A percentile compares a stretch with the other conserved stretches of the same genome.
Conservation (phyloP, 2,797 vertebrate genomes). For the Sylvia borin region DNA sequence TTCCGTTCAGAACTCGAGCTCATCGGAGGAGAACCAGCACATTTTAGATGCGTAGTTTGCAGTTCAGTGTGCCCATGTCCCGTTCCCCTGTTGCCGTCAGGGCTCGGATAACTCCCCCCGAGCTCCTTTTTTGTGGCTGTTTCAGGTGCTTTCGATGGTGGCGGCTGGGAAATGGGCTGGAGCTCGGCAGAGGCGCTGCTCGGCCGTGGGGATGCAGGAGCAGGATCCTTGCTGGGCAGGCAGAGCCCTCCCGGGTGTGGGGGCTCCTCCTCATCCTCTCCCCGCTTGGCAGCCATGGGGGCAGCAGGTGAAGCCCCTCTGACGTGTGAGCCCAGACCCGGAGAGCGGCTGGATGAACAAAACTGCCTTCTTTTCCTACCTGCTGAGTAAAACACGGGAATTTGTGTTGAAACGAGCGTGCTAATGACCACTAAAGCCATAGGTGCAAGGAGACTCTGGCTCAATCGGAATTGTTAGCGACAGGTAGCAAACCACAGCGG, state of each 20-base stretch:
- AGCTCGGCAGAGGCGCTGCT: slow-evolving; percentile 17
- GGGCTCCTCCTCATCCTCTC: neutral
- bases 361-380: slow-evolving; percentile 25
- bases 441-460: slow-evolving; percentile 44
- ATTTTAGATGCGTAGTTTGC: slow-evolving; percentile 75
- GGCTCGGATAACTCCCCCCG: slow-evolving; percentile 64
- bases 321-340: neutral
- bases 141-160: slow-evolving; percentile 58
- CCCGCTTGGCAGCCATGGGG: rapidly evolving
- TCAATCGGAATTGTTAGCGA: neutral
- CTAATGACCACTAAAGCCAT: slow-evolving; percentile 50
- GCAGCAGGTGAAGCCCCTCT: neutral
- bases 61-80: slow-evolving; percentile 73
- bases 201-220: neutral
- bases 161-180: slow-evolving; percentile 61
- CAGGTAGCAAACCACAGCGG: slow-evolving; percentile 26
- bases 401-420: neutral
- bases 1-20: slow-evolving; percentile 73
- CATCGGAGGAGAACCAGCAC: slow-evolving; percentile 79
- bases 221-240: slow-evolving; percentile 56
- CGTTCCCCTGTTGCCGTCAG: slow-evolving; percentile 68
- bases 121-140: slow-evolving; percentile 62
- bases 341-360: neutral
- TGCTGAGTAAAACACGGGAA: neutral
- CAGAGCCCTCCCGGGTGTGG: neutral